A percentile compares a stretch with the other conserved stretches of the same genome.
phyloP scores from a whole-genome alignment of 1,140 invertebrate genomes.

The Choristoneura fumiferana region DNA sequence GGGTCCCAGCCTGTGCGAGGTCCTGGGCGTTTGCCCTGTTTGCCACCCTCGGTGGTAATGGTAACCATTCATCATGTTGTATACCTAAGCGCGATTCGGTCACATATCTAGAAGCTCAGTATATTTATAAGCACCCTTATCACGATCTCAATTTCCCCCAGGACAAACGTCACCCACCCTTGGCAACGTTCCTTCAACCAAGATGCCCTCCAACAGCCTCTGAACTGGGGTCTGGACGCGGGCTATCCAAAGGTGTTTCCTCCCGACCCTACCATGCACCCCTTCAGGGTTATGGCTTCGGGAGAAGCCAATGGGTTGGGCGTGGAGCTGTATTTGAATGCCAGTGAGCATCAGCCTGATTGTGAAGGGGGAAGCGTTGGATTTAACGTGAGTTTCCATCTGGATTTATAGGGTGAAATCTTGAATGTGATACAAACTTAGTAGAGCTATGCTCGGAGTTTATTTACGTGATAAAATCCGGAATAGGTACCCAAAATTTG shows the following conservation, averaged over 20 bases:
- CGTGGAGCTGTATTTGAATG: conserved; percentile 64
- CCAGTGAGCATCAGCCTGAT: conserved; percentile 58
- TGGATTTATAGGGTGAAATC: too few relatives aligned
- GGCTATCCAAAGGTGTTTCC: conserved; percentile 61
- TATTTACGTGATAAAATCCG: too few relatives aligned
- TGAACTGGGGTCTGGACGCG: conserved; percentile 57
- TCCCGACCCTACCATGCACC: conserved; percentile 43
- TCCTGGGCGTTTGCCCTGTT: too few relatives aligned
- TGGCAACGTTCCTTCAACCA: conserved; percentile 53
- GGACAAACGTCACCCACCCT: conserved; percentile 51
- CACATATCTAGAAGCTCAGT: too few relatives aligned
- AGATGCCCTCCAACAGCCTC: conserved; percentile 21
- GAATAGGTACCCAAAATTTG: too few relatives aligned
- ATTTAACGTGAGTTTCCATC: conserved; percentile 54
- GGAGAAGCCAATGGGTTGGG: conserved; percentile 61
- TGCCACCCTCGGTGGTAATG: too few relatives aligned
- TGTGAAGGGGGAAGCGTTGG: conserved; percentile 68
- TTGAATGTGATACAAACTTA: too few relatives aligned
- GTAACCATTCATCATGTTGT: too few relatives aligned
- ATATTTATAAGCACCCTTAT: background rate
- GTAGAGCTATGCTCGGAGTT: too few relatives aligned
- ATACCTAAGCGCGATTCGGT: too few relatives aligned
- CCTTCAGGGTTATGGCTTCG: conserved; percentile 57
- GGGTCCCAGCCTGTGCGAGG: too few relatives aligned
- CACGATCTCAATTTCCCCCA: conserved; percentile 24